A percentile compares a stretch with the other conserved stretches of the same genome.
Conservation (phyloP, 2,888 invertebrate genomes). For the Drosophila yooni region DNA sequence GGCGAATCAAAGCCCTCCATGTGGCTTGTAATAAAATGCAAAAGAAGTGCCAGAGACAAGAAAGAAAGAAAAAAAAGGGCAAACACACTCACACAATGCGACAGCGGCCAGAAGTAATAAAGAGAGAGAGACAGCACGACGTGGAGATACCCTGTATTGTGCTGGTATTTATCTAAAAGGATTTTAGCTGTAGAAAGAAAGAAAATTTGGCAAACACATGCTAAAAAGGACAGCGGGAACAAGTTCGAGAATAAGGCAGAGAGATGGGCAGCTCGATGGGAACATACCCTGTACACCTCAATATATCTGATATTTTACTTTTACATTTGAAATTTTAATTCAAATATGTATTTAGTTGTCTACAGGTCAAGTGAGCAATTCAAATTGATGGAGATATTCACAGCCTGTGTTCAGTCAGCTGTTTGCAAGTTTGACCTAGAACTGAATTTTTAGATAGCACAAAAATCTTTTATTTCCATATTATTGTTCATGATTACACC, state of each 20-base stretch:
- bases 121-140: not conserved
- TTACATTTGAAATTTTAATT: not conserved
- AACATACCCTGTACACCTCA: not conserved
- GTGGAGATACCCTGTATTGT: not conserved
- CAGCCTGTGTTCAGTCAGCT: not conserved
- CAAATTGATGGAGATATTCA: not conserved
- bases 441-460: no score
- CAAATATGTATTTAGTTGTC: not conserved
- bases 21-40: slow-evolving; percentile 73
- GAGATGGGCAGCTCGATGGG: not conserved
- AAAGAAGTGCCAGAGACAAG: slow-evolving; percentile 39
- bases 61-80: slow-evolving; percentile 9
- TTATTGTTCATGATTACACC: no score
- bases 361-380: no score
- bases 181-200: not conserved
- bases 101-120: not conserved
- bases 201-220: not conserved
- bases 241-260: no score
- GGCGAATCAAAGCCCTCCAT: slow-evolving; percentile 57
- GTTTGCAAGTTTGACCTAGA: not conserved
- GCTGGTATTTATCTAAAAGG: not conserved
- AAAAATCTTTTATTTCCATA: no score
- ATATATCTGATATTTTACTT: not conserved
- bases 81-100: slow-evolving; percentile 3
- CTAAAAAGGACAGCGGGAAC: no score